Conservation (phyloP, 30 jellyfish, hydroid and myxozoan genomes). For the Aurelia aurita complex sp. Pacific region DNA sequence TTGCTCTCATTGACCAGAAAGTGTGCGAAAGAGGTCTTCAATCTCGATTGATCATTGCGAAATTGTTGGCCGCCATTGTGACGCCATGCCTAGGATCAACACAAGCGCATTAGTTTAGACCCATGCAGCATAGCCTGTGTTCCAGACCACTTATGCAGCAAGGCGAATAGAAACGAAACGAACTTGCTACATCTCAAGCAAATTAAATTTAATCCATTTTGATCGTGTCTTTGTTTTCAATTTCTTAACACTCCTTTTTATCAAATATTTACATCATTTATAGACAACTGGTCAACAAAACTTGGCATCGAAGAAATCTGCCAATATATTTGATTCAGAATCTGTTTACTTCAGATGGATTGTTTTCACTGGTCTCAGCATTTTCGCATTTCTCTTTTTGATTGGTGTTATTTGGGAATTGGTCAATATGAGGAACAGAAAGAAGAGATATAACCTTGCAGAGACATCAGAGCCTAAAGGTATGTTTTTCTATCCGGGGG, state of each 20-base stretch:
- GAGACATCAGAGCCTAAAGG: conserved; percentile 57
- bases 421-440: conserved; percentile 42
- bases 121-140: too few species aligned
- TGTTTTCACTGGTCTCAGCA: conserved; percentile 70
- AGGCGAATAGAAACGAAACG: too few species aligned
- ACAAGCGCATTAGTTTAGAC: too few species aligned
- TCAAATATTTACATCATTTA: neutral
- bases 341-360: conserved; percentile 75
- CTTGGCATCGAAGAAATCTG: conserved; percentile 69
- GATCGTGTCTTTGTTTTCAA: too few species aligned
- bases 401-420: conserved; percentile 91
- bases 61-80: too few species aligned
- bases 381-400: conserved; percentile 46
- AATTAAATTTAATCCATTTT: neutral
- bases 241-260: too few species aligned
- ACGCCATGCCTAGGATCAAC: too few species aligned
- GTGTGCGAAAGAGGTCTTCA: too few species aligned
- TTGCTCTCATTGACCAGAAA: too few species aligned
- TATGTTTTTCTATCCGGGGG: neutral
- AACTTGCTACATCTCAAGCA: too few species aligned
- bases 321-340: conserved; percentile 77
- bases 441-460: conserved; percentile 13
- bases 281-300: conserved; percentile 56
- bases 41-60: too few species aligned
- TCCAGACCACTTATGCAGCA: too few species aligned